These are phyloP conservation scores for Chromis chromis DNA, from an alignment of 2,797 vertebrate species.

Conservation along the genomic window DNA sequence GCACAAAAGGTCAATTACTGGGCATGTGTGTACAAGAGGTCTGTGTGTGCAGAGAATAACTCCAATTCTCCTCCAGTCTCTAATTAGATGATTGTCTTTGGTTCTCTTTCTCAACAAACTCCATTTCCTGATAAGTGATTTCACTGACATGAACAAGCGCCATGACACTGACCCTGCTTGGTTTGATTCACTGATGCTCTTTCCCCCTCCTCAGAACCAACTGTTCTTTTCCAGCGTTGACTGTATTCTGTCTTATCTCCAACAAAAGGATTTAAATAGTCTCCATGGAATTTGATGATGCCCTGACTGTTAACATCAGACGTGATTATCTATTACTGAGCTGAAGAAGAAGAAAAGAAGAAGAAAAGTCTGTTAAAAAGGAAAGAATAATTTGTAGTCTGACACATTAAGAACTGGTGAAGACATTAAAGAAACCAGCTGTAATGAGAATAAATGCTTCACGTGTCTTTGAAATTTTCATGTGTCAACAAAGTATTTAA, in stretches of 20 bases:
- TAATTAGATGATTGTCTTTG: constrained; percentile 32
- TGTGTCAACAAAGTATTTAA: constrained; percentile 7
- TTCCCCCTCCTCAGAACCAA: constrained; percentile 1
- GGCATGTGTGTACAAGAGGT: neutral
- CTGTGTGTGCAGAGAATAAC: neutral
- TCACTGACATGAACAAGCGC: constrained; percentile 14
- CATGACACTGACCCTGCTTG: constrained; percentile 1
- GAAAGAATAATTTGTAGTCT: constrained; percentile 22
- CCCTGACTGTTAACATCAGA: constrained; percentile 29
- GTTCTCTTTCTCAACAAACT: constrained; percentile 22
- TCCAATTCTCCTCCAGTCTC: constrained; percentile 12
- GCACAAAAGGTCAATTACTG: constrained; percentile 15
- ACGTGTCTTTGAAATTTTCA: neutral
- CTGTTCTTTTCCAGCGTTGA: constrained; percentile 16
- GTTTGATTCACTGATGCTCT: constrained; percentile 29
- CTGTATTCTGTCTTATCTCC: constrained; percentile 23
- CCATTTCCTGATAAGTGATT: constrained; percentile 38
- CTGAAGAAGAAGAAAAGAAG: neutral
- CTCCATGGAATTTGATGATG: neutral
- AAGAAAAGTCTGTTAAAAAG: neutral
- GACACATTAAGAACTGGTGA: constrained; percentile 17
- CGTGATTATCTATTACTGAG: constrained; percentile 15
- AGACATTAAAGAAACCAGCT: constrained; percentile 20
- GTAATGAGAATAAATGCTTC: constrained; percentile 33
- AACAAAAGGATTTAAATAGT: constrained; percentile 38